Evolutionary conservation across 2,113 vertebrate genomes (phyloP).

Genomic region (Antechinus flavipes): DNA sequence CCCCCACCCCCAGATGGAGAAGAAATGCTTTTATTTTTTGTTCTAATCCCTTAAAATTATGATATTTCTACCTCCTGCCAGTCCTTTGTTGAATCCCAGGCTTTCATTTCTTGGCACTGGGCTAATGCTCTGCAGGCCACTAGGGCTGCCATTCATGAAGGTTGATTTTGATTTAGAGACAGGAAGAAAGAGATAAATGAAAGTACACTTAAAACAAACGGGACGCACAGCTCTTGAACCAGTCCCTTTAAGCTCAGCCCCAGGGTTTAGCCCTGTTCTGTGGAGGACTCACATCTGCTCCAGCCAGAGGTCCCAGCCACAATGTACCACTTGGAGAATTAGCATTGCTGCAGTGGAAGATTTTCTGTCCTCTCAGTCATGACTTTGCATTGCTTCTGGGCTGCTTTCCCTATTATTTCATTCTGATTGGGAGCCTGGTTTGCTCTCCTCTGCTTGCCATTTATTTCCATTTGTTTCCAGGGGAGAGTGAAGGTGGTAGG

Average conservation of each 20-base stretch:
- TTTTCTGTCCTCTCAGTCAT: conserved; percentile 64
- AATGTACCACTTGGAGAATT: conserved; percentile 54
- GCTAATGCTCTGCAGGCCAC: neutral
- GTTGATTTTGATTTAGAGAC: neutral
- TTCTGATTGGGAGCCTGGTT: conserved; percentile 80
- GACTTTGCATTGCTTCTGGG: conserved; percentile 77
- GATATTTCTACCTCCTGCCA: neutral
- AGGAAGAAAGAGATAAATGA: neutral
- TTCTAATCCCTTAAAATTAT: neutral
- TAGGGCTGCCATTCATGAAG: neutral
- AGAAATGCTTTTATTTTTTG: neutral
- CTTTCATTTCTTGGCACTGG: neutral
- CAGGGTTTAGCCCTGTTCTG: neutral
- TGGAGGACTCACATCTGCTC: neutral
- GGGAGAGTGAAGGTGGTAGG: conserved; percentile 65
- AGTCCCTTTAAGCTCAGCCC: neutral
- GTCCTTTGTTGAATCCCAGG: neutral
- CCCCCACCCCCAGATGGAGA: neutral
- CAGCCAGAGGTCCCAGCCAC: neutral
- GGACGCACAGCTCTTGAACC: neutral
- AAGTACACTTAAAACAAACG: neutral
- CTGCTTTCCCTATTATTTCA: conserved; percentile 79
- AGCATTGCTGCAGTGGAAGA: conserved; percentile 74
- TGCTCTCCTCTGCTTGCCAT: conserved; percentile 73
- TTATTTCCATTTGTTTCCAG: conserved; percentile 62